These are phyloP conservation scores for Dorcus hopei DNA, from an alignment of 2,888 invertebrate genomes.

Conservation along the genomic window DNA sequence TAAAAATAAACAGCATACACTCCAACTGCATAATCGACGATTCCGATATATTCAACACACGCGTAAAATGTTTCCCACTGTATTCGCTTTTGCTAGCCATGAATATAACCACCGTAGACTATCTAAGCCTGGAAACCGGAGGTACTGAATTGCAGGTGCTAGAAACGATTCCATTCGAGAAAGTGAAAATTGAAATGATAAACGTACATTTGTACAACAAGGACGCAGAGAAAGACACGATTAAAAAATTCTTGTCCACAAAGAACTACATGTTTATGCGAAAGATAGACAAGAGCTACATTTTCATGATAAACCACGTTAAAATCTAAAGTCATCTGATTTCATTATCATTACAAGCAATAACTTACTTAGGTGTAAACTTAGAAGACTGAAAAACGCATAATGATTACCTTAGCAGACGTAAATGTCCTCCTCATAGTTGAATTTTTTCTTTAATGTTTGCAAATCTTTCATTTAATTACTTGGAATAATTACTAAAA, in stretches of 20 bases:
- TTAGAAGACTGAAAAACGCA: conserved; percentile 25
- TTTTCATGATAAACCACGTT: conserved; percentile 26
- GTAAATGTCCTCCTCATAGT: neutral
- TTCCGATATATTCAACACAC: conserved; percentile 62
- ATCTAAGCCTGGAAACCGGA: conserved; percentile 64
- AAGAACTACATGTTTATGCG: conserved; percentile 45
- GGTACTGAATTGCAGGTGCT: conserved; percentile 56
- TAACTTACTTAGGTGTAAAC: conserved; percentile 11
- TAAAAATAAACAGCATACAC: conserved; percentile 51
- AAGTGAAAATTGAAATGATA: conserved; percentile 49
- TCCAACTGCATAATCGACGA: conserved; percentile 55
- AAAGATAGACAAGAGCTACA: conserved; percentile 42
- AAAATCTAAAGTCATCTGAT: conserved; percentile 2
- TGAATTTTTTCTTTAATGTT: neutral
- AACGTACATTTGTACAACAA: conserved; percentile 43
- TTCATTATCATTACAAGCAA: conserved; percentile 5
- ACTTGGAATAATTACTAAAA: neutral
- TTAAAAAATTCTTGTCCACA: conserved; percentile 43
- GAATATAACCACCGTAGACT: conserved; percentile 65
- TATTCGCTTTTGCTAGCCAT: conserved; percentile 78
- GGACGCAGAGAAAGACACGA: conserved; percentile 41
- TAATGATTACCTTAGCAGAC: conserved; percentile 15
- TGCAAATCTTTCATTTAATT: neutral
- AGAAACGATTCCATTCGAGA: conserved; percentile 57
- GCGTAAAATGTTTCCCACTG: conserved; percentile 82